phyloP scores from a whole-genome alignment of 2,888 invertebrate species.

The Cylindroiulus punctatus region DNA sequence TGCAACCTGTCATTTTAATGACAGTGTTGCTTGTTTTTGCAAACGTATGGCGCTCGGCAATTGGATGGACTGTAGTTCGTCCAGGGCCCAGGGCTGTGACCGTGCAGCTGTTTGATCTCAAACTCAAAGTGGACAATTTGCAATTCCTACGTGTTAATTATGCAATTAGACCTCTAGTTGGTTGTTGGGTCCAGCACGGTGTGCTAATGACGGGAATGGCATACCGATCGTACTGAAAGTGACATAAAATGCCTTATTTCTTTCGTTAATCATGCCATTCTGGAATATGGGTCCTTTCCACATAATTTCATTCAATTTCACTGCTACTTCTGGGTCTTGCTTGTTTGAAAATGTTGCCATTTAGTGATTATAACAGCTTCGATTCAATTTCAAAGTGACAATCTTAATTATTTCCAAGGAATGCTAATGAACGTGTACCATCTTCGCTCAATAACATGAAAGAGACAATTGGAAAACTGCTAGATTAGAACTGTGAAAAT shows the following conservation, averaged over 20 bases:
- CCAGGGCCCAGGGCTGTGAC: neutral
- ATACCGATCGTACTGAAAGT: neutral
- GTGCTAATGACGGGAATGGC: neutral
- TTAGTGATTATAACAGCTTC: neutral
- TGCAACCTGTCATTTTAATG: conserved; percentile 25
- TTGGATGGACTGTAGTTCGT: neutral
- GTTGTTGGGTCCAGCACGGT: neutral
- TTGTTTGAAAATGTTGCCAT: neutral
- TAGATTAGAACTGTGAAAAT: neutral
- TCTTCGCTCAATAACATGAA: neutral
- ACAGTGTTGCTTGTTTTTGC: neutral
- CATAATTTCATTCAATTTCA: too few species aligned
- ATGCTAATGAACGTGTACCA: neutral
- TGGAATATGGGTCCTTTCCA: neutral
- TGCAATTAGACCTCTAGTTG: neutral
- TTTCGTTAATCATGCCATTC: neutral
- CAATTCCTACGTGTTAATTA: conserved; percentile 18
- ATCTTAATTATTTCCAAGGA: neutral
- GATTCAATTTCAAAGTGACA: conserved; percentile 19
- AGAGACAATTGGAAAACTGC: neutral
- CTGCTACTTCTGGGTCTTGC: too few species aligned
- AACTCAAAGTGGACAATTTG: neutral
- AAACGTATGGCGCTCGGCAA: neutral
- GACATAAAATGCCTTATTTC: neutral
- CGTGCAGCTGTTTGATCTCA: conserved; percentile 37